Percentiles rank a stretch among this genome's conserved stretches.
phyloP scores from a whole-genome alignment of 2,888 invertebrate genomes.

The Lamproptera curius region DNA sequence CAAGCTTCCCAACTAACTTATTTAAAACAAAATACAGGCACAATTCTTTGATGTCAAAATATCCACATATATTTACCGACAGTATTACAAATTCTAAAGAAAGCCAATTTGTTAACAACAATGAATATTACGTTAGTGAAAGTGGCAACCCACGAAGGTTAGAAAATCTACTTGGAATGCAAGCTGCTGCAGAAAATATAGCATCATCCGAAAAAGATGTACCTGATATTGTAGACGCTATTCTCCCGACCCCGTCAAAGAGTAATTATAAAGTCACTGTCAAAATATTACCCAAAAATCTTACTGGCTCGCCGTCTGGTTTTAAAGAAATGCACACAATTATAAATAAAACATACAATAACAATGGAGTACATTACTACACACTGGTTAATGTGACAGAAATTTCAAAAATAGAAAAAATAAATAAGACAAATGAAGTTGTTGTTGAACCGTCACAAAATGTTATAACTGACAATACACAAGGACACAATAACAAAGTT shows the following conservation, averaged over 20 bases:
- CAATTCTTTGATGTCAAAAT: constrained; percentile 53
- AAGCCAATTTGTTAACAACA: constrained; percentile 24
- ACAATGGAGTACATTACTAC: constrained; percentile 51
- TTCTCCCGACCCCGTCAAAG: constrained; percentile 31
- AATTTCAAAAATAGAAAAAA: constrained; percentile 53
- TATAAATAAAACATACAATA: constrained; percentile 61
- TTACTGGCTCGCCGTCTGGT: constrained; percentile 38
- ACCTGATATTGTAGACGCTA: constrained; percentile 37
- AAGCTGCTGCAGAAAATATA: constrained; percentile 20
- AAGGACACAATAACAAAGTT: constrained; percentile 40
- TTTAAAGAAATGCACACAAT: constrained; percentile 64
- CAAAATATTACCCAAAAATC: constrained; percentile 58
- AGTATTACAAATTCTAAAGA: constrained; percentile 43
- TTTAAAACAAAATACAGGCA: constrained; percentile 40
- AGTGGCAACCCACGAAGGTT: constrained; percentile 13
- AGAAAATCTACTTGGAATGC: constrained; percentile 13
- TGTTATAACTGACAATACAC: constrained; percentile 27
- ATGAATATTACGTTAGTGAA: constrained; percentile 8
- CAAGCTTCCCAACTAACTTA: constrained; percentile 26
- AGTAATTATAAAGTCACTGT: constrained; percentile 55
- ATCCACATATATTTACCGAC: constrained; percentile 61
- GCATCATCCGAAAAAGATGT: constrained; percentile 19
- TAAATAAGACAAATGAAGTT: constrained; percentile 32
- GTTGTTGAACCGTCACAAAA: neutral
- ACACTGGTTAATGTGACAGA: constrained; percentile 60